Base-by-base conservation (phyloP, 92 coral and sea anemone genomes). In the Epizoanthus ramosus region DNA sequence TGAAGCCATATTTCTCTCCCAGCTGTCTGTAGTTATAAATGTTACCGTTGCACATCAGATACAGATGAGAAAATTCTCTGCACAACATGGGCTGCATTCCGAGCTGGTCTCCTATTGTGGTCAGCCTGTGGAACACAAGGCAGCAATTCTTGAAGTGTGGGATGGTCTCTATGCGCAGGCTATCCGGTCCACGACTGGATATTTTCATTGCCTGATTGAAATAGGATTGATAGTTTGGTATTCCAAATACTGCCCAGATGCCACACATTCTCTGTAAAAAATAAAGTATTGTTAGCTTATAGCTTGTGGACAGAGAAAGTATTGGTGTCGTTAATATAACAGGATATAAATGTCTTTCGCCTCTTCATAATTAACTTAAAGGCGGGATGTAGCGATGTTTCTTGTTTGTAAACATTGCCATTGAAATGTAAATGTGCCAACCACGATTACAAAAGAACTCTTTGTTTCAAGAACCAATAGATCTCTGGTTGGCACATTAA, bases 31-130 rank as follows among this genome's bases (percentile, higher is more conserved):
- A 90, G 88, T 94, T 94, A 90, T 94, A 94, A 68, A 94, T 92
- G 77, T 94, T 94, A 8, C 98, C 98, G 47, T 94, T 94, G 91
- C 90, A 94, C 45, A 90, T 86, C 23, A 92, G 83, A 79, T 86
- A 92, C 57, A 94, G 90, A 64, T 94, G 98, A 6, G 98, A 94
- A 41, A 92, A 45, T 37, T 76, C 75, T 73, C 87, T 88, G 54
- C 93, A 84, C 73, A 91, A 81, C 94, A 94, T 88, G 79, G 98
- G 98, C 81, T 94, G 98, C 98, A 94, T 94, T 43, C 98, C 98
- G 24, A 86, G 85, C 65, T 88, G 86, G 80, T 90, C 97, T 52
- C 89, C 98, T 54, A 94, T 93, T 6, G 92, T 90, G 63, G 97
- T 90, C 22, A 94, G 90, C 10, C 98, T 94, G 70, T 92, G 96